Conservation (phyloP, 1,140 invertebrate genomes). For the Zaprionus nigranus region DNA sequence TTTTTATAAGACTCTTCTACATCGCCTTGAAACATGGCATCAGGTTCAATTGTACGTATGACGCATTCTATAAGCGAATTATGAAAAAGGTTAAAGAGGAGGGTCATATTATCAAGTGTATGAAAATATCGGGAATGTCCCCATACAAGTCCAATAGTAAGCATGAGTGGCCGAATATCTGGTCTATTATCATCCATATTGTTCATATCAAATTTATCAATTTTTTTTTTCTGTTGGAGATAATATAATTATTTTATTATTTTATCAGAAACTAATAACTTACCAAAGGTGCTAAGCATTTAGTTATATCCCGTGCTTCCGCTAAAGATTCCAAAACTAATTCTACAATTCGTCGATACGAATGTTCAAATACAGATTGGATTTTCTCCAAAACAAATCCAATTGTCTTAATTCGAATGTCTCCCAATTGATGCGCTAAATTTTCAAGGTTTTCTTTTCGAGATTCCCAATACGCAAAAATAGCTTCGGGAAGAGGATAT, state of each 20-base stretch:
- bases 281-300: constrained; percentile 88
- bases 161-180: constrained; percentile 88
- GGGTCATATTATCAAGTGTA: constrained; percentile 89
- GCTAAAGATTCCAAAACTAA: constrained; percentile 87
- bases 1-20: constrained; percentile 86
- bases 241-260: neutral
- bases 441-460: constrained; percentile 91
- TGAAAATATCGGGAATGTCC: constrained; percentile 93
- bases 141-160: constrained; percentile 94
- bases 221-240: constrained; percentile 82
- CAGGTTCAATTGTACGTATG: constrained; percentile 85
- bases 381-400: constrained; percentile 90
- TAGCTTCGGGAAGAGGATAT: constrained; percentile 88
- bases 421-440: constrained; percentile 92
- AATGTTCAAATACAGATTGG: constrained; percentile 89
- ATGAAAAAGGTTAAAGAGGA: constrained; percentile 89
- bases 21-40: constrained; percentile 89
- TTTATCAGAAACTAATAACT: constrained; percentile 1
- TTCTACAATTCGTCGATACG: constrained; percentile 89
- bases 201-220: constrained; percentile 89
- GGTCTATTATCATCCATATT: constrained; percentile 88
- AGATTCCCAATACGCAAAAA: constrained; percentile 89
- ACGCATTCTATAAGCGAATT: constrained; percentile 89
- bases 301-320: constrained; percentile 89
- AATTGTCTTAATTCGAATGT: constrained; percentile 92